phyloP scores from a whole-genome alignment of 2,888 invertebrate genomes.

The Hylaea fasciaria region DNA sequence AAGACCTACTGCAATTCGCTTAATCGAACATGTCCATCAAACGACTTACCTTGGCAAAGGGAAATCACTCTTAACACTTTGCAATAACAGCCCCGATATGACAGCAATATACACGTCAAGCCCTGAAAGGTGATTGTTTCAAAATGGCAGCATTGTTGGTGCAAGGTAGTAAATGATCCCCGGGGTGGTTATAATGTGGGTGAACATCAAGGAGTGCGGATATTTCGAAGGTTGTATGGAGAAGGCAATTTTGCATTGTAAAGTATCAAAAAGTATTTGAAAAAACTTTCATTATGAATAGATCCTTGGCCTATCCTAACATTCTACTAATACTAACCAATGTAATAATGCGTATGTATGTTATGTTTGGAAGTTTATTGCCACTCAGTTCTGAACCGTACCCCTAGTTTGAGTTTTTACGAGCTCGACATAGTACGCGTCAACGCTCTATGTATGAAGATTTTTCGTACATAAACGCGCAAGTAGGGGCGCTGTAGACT shows the following conservation, averaged over 20 bases:
- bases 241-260: constrained; percentile 38
- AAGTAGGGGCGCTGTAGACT: no score
- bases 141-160: constrained; percentile 66
- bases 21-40: constrained; percentile 51
- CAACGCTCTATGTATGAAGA: no score
- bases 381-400: no score
- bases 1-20: constrained; percentile 21
- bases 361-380: no score
- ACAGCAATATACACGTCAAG: constrained; percentile 65
- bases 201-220: constrained; percentile 27
- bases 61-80: constrained; percentile 39
- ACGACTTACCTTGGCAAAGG: constrained; percentile 37
- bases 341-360: no score
- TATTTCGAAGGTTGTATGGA: constrained; percentile 36
- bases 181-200: constrained; percentile 47
- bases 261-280: no score
- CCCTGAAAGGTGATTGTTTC: constrained; percentile 63
- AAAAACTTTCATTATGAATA: no score
- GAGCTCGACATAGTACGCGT: no score
- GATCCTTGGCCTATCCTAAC: no score
- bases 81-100: constrained; percentile 39
- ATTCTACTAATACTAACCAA: no score
- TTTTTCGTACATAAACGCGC: no score
- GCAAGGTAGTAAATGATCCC: constrained; percentile 47
- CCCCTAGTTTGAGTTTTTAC: no score